Evolutionary conservation across 2,888 invertebrate species (phyloP), one percentile per base, ranked within the genome.

Genomic region (Tetramorium bicarinatum): DNA sequence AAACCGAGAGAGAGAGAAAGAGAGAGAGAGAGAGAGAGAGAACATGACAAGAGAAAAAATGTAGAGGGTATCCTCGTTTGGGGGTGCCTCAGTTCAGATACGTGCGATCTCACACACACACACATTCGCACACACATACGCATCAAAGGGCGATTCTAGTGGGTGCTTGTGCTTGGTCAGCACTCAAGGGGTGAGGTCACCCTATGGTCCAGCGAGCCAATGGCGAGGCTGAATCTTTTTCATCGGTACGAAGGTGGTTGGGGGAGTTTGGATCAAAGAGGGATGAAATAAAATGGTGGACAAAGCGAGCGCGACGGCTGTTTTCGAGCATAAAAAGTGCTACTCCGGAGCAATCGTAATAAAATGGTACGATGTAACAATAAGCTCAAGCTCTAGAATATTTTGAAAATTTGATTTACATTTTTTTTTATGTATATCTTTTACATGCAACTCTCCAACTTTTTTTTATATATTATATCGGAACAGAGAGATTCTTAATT

Each of bases 81-180:
- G 74, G 81, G 67, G 79, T 76, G 69, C 77, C 85, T 52, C 66
- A 62, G 77, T 61, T 47, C 62, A 82, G 74, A 82, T 56, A 84
- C 77, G 77, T 80, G 15, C 34, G 56, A 85, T 41, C 13, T 62
- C 79, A 80, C 80, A 41, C 61, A 81, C 56, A 64, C 41, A 13
- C n/a, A 13, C 59, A 3, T n/a, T n/a, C n/a, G 18, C 59, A 3
- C n/a, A 71, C 54, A 49, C 15, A 18, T 15, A 44, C 56, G 56
- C 18, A 66, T 54, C 38, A n/a, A 41, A 84, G 84, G 85, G 79
- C 80, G 62, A 85, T 93, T 94, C 93, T 89, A 93, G 94, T 94
- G 93, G 92, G 91, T 93, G 90, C 90, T 86, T 82, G 86, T 94
- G 94, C 94, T 94, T 95, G 95, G 94, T 95, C 94, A 95, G 95